Percentiles rank a stretch among this genome's conserved stretches.
phyloP scores from a whole-genome alignment of 2,888 invertebrate species.

The Orthosia gracilis region DNA sequence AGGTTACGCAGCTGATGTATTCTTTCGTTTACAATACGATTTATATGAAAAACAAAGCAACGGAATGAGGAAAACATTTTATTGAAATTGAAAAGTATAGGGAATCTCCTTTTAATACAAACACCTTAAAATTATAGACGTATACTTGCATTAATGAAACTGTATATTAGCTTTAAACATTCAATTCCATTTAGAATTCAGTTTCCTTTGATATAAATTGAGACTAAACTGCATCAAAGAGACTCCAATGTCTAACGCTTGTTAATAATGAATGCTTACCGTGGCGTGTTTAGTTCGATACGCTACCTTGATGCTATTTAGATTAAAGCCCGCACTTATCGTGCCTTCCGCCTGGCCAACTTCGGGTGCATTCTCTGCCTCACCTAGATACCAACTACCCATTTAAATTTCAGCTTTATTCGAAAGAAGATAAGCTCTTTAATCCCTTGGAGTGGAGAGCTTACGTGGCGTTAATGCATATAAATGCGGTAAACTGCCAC shows the following conservation, averaged over 20 bases:
- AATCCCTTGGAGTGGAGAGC: conserved; percentile 57
- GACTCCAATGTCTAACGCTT: conserved; percentile 58
- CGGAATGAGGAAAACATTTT: conserved; percentile 8
- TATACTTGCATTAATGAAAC: conserved; percentile 6
- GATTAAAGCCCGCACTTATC: conserved; percentile 88
- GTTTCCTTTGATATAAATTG: conserved; percentile 42
- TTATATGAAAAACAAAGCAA: conserved; percentile 22
- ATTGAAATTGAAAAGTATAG: conserved; percentile 14
- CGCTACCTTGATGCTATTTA: conserved; percentile 85
- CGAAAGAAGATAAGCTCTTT: conserved; percentile 66
- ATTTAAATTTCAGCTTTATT: conserved; percentile 77
- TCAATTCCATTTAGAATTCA: conserved; percentile 24
- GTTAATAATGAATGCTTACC: conserved; percentile 69
- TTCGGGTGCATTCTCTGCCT: conserved; percentile 78
- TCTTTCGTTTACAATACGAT: conserved; percentile 33
- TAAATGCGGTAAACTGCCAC: conserved; percentile 83
- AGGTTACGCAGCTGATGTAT: conserved; percentile 33
- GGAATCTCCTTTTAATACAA: conserved; percentile 3
- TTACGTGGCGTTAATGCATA: conserved; percentile 80
- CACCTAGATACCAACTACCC: conserved; percentile 67
- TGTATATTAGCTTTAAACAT: conserved; percentile 27
- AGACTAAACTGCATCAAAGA: conserved; percentile 56
- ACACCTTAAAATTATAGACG: neutral
- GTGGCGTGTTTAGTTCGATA: conserved; percentile 72
- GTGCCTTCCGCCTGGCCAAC: conserved; percentile 83